Base-by-base conservation (phyloP, 2,797 vertebrate species). In the Eptatretus atami region DNA sequence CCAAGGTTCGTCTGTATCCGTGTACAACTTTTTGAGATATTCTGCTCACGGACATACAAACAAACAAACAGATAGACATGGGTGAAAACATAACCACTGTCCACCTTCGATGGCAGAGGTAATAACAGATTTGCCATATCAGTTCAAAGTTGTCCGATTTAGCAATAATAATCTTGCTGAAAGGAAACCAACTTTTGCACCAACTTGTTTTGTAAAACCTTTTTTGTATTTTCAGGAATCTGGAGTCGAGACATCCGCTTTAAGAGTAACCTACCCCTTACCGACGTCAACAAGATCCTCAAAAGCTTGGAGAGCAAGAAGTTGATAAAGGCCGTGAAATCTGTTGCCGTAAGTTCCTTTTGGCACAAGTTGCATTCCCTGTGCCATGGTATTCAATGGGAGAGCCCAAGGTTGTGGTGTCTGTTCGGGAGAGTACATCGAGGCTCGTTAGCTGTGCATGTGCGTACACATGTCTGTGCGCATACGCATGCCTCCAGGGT, bases 241-340 rank as follows among this genome's bases (percentile, higher is more conserved):
- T 96, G 90, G 86, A 96, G 86, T 74, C 76, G 88, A 70, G 90
- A 96, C 67, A 95, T 93, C 64, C 77, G 86, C 11, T 94, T 86
- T 64, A 95, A 95, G 78, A 93, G 87, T 69, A 95, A 95, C 72
- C 80, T 96, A 53, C 86, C 90, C 52, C 77, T 96, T 74, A 94
- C 88, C 0, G 90, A 95, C 76, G 83, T 95, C 71, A 96, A 96
- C 74, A 96, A 96, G 76, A 96, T 96, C 71, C 73, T 96, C 66
- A 96, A 94, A 77, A 95, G 87, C 72, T 75, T 96, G 71, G 88
- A 96, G 77, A 94, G 87, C 76, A 95, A 96, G 73, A 95, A 96
- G 54, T 78, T 96, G 57, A 95, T 96, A 71, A 95, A 96, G 75
- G 88, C 88, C 3, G 88, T 95, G 44, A 96, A 94, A 67, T 93